phyloP scores from a whole-genome alignment of 2,797 vertebrate species.

The Mycteria americana region DNA sequence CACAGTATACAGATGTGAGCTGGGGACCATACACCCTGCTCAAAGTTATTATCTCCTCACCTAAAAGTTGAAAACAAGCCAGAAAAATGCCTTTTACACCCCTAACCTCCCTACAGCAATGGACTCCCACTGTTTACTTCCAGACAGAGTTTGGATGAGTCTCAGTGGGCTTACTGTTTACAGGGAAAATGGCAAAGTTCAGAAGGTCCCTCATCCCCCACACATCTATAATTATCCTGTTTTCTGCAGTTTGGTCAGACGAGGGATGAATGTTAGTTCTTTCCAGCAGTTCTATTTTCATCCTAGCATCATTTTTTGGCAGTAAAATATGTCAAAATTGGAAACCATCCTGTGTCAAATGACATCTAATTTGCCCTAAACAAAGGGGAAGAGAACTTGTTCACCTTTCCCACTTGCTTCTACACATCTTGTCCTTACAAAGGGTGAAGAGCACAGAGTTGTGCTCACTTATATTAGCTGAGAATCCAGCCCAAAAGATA shows the following conservation, averaged over 20 bases:
- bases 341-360: constrained; percentile 1
- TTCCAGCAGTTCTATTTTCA: constrained; percentile 59
- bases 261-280: background rate
- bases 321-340: constrained; percentile 24
- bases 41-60: background rate
- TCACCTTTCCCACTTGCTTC: background rate
- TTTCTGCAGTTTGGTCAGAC: constrained; percentile 33
- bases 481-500: background rate
- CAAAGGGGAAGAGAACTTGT: background rate
- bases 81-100: background rate
- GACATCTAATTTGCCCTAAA: constrained; percentile 6
- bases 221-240: constrained; percentile 58
- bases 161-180: constrained; percentile 7
- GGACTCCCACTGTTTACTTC: background rate
- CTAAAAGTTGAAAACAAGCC: background rate
- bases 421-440: background rate
- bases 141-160: background rate
- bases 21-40: background rate
- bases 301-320: background rate
- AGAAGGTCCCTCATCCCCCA: constrained; percentile 37
- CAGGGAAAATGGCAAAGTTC: constrained; percentile 34
- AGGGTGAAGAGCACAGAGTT: background rate
- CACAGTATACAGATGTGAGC: rapidly evolving
- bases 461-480: background rate
- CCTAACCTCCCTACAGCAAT: background rate